Conservation (phyloP, 2,888 invertebrate species). For the Ernsta delagoae region DNA sequence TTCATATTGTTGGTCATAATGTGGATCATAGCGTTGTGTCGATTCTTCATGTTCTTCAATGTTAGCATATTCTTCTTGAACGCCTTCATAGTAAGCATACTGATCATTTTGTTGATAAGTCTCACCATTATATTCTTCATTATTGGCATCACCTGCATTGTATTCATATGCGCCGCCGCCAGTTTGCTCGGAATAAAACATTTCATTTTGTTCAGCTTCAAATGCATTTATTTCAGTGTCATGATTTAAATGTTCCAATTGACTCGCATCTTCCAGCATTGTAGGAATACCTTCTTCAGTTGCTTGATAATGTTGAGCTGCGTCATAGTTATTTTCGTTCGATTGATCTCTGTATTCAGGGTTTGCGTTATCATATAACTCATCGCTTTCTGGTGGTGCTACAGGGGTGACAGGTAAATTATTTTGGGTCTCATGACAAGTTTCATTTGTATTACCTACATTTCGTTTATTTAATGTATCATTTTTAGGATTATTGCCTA, state of each 20-base stretch:
- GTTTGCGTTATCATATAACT: not conserved
- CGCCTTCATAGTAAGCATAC: constrained; percentile 59
- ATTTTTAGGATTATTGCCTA: not conserved
- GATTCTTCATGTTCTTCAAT: constrained; percentile 63
- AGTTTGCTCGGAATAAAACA: constrained; percentile 63
- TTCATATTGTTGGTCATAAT: constrained; percentile 65
- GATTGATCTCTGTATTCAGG: not conserved
- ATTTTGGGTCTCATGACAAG: not conserved
- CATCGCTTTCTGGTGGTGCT: not conserved
- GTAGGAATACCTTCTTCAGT: not conserved
- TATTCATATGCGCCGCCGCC: constrained; percentile 48
- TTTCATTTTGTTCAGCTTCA: constrained; percentile 61
- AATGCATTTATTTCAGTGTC: constrained; percentile 57
- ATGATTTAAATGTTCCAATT: constrained; percentile 8
- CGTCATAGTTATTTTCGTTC: not conserved
- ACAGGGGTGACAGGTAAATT: not conserved
- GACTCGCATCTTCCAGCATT: constrained; percentile 1
- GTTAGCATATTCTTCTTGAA: constrained; percentile 57
- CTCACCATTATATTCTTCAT: constrained; percentile 38
- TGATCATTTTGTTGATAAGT: constrained; percentile 51
- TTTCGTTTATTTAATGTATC: not conserved
- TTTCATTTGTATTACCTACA: not conserved
- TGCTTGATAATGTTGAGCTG: constrained; percentile 9
- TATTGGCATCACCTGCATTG: constrained; percentile 45
- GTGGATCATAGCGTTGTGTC: constrained; percentile 62